Conservation (phyloP, 2,888 invertebrate genomes). For the Neria commutata region DNA sequence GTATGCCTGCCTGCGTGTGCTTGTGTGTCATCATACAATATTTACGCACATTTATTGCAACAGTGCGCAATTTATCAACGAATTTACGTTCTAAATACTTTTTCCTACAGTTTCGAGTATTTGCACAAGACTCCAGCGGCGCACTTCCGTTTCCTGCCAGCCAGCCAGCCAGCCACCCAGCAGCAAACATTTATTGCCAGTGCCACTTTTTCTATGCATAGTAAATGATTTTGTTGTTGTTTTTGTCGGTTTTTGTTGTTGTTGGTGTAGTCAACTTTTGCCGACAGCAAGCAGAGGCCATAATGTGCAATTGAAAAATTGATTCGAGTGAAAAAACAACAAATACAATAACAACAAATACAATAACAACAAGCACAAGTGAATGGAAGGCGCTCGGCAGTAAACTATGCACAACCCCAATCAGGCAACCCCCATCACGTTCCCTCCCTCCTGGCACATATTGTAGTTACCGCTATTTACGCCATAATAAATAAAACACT, state of each 20-base stretch:
- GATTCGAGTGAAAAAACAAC: neutral
- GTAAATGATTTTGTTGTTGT: too few species aligned
- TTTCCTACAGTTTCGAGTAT: neutral
- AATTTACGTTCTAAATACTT: slow-evolving; percentile 2
- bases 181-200: too few species aligned
- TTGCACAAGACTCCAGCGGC: neutral
- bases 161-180: too few species aligned
- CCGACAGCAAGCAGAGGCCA: too few species aligned
- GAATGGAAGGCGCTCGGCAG: neutral
- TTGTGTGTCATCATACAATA: neutral
- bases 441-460: too few species aligned
- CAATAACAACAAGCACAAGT: neutral
- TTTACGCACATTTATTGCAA: neutral
- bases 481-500: too few species aligned
- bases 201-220: too few species aligned
- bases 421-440: too few species aligned
- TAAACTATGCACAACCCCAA: neutral
- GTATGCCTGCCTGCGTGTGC: neutral
- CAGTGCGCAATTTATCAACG: neutral
- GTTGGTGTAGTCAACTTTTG: neutral
- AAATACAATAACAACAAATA: neutral
- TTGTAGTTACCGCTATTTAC: too few species aligned
- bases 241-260: neutral
- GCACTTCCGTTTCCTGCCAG: neutral
- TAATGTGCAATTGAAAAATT: slow-evolving; percentile 1